Evolutionary conservation across 2,888 invertebrate species (phyloP).

Genomic region (Uloborus plumipes): DNA sequence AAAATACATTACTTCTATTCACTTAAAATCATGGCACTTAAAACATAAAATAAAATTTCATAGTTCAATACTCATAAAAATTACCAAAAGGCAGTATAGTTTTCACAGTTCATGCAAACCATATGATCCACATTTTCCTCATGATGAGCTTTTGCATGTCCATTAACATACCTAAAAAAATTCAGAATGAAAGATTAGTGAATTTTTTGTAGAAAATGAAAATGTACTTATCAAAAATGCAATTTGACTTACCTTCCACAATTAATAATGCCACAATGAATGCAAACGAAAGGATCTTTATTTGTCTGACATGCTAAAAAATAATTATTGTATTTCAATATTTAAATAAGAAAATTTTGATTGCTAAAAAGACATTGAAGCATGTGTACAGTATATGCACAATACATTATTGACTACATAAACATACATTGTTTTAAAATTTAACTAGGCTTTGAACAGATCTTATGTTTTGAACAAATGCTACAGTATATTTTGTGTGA

Average conservation of each 20-base stretch:
- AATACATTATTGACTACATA: too few relatives aligned
- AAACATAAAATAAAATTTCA: constrained; percentile 1
- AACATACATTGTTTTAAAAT: too few relatives aligned
- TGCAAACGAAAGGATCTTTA: constrained; percentile 82
- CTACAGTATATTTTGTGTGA: too few relatives aligned
- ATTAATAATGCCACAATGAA: constrained; percentile 81
- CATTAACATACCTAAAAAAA: constrained; percentile 77
- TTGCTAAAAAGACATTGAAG: too few relatives aligned
- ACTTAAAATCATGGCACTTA: neutral
- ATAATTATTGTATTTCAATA: neutral
- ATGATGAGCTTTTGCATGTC: constrained; percentile 82
- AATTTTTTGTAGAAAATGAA: neutral
- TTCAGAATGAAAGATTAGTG: neutral
- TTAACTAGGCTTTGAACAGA: too few relatives aligned
- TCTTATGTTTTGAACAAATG: too few relatives aligned
- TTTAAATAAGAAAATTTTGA: too few relatives aligned
- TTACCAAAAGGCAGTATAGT: constrained; percentile 82
- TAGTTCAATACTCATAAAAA: neutral
- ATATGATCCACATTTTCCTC: constrained; percentile 77
- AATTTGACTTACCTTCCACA: constrained; percentile 76
- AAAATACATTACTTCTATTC: neutral
- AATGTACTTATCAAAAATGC: neutral
- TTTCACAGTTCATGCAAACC: constrained; percentile 83
- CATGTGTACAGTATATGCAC: too few relatives aligned
- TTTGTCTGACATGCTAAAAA: constrained; percentile 71